phyloP scores from a whole-genome alignment of 2,797 vertebrate genomes.

The Pelobates cultripes region DNA sequence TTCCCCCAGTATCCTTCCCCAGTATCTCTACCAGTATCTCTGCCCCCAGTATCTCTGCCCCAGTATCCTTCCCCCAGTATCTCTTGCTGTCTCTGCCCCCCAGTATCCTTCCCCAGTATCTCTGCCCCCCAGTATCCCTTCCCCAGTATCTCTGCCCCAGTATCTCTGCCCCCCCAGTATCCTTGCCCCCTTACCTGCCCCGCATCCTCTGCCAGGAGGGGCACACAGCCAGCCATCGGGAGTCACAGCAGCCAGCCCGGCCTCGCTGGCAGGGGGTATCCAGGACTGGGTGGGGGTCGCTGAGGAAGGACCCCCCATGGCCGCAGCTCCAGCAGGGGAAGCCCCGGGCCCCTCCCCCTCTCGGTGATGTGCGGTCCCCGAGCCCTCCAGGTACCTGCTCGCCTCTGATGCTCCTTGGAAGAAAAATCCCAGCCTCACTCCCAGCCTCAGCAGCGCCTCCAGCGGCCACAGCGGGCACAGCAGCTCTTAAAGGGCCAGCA shows the following conservation, averaged over 20 bases:
- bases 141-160: too few species aligned
- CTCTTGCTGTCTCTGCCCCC: too few species aligned
- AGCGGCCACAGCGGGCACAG: constrained; percentile 16
- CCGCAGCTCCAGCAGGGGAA: background rate
- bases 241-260: background rate
- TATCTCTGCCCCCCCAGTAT: too few species aligned
- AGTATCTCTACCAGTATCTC: too few species aligned
- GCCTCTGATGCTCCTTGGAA: constrained; percentile 53
- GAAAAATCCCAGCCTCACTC: constrained; percentile 35
- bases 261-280: background rate
- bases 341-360: background rate
- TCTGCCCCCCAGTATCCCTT: too few species aligned
- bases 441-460: constrained; percentile 22
- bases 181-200: too few species aligned
- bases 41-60: too few species aligned
- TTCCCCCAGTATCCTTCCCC: too few species aligned
- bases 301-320: constrained; percentile 7
- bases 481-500: constrained; percentile 62
- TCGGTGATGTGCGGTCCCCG: constrained; percentile 3
- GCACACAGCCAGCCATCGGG: background rate
- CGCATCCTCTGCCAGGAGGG: background rate
- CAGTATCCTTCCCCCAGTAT: too few species aligned
- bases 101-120: too few species aligned
- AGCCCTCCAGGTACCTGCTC: constrained; percentile 60
- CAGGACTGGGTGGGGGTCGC: background rate